A percentile compares a stretch with the other conserved stretches of the same genome.
Conservation (phyloP, 2,797 vertebrate genomes). For the Spizella passerina region DNA sequence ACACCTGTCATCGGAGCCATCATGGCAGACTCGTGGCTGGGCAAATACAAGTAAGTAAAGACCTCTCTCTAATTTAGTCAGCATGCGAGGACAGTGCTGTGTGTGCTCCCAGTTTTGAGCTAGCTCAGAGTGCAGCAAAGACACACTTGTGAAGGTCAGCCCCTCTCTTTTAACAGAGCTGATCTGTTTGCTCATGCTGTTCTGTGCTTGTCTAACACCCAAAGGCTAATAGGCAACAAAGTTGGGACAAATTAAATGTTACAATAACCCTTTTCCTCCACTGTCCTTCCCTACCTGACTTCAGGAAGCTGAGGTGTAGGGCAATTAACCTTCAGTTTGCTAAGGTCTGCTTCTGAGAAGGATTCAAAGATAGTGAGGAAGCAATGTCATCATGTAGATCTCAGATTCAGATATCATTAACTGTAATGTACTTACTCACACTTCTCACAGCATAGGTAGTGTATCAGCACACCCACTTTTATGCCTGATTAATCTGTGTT, state of each 20-base stretch:
- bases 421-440: not conserved
- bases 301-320: not conserved
- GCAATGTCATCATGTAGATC: not conserved
- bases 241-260: not conserved
- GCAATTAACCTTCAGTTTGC: not conserved
- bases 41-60: conserved; percentile 91
- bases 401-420: not conserved
- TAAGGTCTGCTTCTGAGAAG: not conserved
- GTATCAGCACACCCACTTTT: not conserved
- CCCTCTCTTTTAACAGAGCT: not conserved
- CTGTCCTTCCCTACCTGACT: not conserved
- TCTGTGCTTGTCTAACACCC: not conserved
- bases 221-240: not conserved
- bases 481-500: not conserved
- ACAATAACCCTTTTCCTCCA: not conserved
- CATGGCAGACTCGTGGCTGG: conserved; percentile 95
- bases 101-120: not conserved
- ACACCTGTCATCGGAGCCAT: conserved; percentile 92
- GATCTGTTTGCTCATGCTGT: not conserved
- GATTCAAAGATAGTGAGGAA: not conserved
- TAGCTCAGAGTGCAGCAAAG: not conserved
- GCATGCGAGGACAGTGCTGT: not conserved
- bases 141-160: not conserved
- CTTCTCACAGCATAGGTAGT: not conserved
- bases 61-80: not conserved